Base-by-base conservation (phyloP, 1,140 invertebrate genomes). In the Hylyphantes graminicola region DNA sequence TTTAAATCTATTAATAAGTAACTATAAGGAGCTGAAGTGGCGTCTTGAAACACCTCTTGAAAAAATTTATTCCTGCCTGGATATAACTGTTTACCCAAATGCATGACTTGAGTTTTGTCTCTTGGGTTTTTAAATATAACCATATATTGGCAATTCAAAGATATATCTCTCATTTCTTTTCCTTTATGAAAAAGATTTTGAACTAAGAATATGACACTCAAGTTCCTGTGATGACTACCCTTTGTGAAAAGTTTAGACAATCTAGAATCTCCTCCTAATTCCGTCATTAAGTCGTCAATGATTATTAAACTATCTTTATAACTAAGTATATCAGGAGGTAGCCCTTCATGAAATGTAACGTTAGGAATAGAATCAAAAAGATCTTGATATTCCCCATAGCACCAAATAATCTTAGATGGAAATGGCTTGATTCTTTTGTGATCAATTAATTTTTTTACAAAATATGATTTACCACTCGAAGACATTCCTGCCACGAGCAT, bases 201-300 rank as follows among this genome's bases (percentile, higher is more conserved):
- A 19, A 89, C 88, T 65, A 90, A 88, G 76, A 88, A 90, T 86
- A 90, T 88, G 21, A 89, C 88, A 86, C 87, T 89, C n/a, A 90
- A 79, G 82, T 90, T 90, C 79, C 88, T 76, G 78, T 89, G 87
- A 87, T 90, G 88, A 86, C 87, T 88, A 10, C 88, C 88, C 88
- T 90, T 89, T 9, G 89, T 89, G 86, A 90, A 90, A n/a, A 91
- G 87, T 87, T 90, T 89, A 1, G 88, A 88, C 73, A 90, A 80
- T 2, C 86, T 81, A 48, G 85, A 86, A 86, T 89, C 87, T 51
- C 87, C 87, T 85, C 17, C 67, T 12, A 74, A 63, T 51, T 90
- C 88, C 51, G 87, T 86, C 88, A 90, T 90, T 8, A 90, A 78
- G 87, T 90, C 89, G 87, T 90, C 89, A 57, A 90, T 89, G 48